These are phyloP conservation scores for Ictidomys tridecemlineatus DNA, from an alignment of 2,113 vertebrate genomes.

Conservation along the genomic window DNA sequence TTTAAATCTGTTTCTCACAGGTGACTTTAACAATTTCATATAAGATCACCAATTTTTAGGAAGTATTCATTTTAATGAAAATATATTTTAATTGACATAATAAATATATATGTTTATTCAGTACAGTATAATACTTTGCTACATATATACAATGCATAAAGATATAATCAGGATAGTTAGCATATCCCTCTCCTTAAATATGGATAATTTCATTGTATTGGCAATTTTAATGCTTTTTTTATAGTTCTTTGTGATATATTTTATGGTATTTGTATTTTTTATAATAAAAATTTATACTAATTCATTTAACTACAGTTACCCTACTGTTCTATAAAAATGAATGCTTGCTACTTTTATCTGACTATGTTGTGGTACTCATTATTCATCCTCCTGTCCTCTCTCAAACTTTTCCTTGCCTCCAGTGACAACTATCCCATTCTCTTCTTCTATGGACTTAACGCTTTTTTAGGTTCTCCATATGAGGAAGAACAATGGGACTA, in stretches of 20 bases:
- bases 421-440: too few species aligned
- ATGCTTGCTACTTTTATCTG: not conserved
- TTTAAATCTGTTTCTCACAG: not conserved
- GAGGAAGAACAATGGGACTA: not conserved
- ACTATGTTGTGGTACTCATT: not conserved
- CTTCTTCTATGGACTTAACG: not conserved
- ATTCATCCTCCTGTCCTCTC: not conserved
- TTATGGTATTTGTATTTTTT: too few species aligned
- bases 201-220: not conserved
- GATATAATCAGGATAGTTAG: not conserved
- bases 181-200: not conserved
- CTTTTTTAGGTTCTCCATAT: not conserved
- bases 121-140: too few species aligned
- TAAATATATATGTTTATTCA: not conserved
- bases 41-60: not conserved
- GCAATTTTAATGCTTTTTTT: not conserved
- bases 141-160: not conserved
- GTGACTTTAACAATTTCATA: not conserved
- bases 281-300: not conserved
- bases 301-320: not conserved
- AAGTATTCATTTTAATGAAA: not conserved
- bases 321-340: not conserved
- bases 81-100: not conserved
- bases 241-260: not conserved
- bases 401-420: not conserved